Base-by-base conservation (phyloP, 2,888 invertebrate genomes). In the Acanthococcus lagerstroemiae region DNA sequence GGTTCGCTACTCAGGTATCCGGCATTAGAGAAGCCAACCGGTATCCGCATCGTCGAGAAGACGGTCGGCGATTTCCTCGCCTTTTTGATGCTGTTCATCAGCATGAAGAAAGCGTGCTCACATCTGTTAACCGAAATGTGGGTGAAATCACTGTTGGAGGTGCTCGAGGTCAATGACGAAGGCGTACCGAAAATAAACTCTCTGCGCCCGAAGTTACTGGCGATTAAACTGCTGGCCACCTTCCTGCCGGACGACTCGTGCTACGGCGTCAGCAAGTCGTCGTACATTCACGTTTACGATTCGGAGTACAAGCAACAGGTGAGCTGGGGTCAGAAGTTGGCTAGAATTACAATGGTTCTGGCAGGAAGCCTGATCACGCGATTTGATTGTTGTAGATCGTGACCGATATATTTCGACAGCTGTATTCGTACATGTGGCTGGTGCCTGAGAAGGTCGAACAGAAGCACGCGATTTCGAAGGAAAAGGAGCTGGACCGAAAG, bases 361-460 rank as follows among this genome's bases (percentile, higher is more conserved):
- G 3, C 50, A 2, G 3, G 30, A 3, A 12, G 24, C 24, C 1
- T 57, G n/a, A 15, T 57, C 21, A 57, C n/a, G 22, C 30, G 30
- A n/a, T 26, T 46, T n/a, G n/a, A n/a, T 60, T 45, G 24, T 24
- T 55, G 55, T 65, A 68, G 67, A 78, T 83, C n/a, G 76, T 81
- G 0, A 75, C 77, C 48, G 78, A 78, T 69, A 73, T 83, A 46
- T 79, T 83, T 67, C 72, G 75, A 50, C 80, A 81, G 70, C 72
- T 83, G 37, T 77, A 80, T 3, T 75, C 77, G 55, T 79, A 79
- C 69, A 79, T 82, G 78, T 83, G 83, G 83, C 74, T 73, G 9
- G 74, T 78, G 22, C 79, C 80, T 1, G 71, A 73, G 48, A 72
- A 72, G 26, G 68, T 74, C 5, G 74, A 74, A 19, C 74, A 74